Conservation (phyloP, 2,797 vertebrate genomes). For the Lophotriccus pileatus region DNA sequence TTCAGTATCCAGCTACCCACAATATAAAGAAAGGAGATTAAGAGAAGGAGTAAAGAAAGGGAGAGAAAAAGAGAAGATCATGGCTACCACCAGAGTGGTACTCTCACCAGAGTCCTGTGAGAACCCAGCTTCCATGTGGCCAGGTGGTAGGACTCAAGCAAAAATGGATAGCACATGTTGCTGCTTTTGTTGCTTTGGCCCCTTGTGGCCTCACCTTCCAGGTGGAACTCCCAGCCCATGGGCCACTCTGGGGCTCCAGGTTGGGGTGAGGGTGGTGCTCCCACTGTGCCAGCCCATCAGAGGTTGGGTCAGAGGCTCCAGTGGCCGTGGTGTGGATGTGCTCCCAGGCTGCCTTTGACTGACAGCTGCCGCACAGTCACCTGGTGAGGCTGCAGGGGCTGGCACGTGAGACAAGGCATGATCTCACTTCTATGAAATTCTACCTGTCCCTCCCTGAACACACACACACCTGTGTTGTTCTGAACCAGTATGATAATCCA, state of each 20-base stretch:
- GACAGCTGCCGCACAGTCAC: no score
- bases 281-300: not conserved
- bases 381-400: not conserved
- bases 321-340: not conserved
- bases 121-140: not conserved
- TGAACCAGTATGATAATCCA: not conserved
- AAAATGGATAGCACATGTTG: not conserved
- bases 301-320: not conserved
- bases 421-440: not conserved
- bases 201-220: not conserved
- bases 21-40: not conserved
- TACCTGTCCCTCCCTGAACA: not conserved
- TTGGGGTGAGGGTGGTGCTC: not conserved
- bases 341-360: not conserved
- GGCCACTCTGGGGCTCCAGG: not conserved
- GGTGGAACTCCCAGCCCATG: not conserved
- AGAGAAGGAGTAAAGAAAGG: not conserved
- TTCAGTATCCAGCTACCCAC: not conserved
- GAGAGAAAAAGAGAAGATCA: not conserved
- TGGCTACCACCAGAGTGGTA: no score
- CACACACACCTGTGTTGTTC: not conserved
- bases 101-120: no score
- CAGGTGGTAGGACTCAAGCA: not conserved
- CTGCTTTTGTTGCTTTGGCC: not conserved
- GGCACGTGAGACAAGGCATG: not conserved